Evolutionary conservation across 2,888 invertebrate species (phyloP).

Genomic region (Nomada hirtipes): DNA sequence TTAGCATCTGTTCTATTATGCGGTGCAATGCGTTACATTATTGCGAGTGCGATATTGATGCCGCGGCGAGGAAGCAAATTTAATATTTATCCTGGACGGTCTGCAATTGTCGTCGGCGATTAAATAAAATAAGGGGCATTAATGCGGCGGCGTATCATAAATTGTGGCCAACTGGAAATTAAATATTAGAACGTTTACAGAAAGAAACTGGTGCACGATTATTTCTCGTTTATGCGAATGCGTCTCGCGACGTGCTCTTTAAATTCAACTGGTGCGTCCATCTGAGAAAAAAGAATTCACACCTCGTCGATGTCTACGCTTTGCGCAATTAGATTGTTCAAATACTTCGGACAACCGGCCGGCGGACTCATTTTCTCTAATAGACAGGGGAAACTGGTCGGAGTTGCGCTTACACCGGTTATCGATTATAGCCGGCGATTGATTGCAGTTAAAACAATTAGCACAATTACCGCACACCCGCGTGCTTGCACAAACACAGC

Average conservation of each 20-base stretch:
- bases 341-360: constrained; percentile 6
- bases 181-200: not conserved
- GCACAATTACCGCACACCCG: constrained; percentile 26
- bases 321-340: constrained; percentile 12
- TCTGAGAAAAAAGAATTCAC: too few species aligned
- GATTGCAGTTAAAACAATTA: constrained; percentile 32
- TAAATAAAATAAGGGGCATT: not conserved
- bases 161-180: not conserved
- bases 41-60: not conserved
- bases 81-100: not conserved
- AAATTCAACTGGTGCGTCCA: constrained; percentile 4
- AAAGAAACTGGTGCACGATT: not conserved
- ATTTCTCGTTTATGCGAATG: constrained; percentile 15
- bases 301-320: not conserved
- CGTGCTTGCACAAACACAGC: not conserved
- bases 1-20: not conserved
- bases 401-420: constrained; percentile 14
- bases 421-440: constrained; percentile 25
- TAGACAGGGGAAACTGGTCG: not conserved
- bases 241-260: constrained; percentile 5
- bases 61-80: not conserved
- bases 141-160: not conserved
- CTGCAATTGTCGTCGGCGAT: not conserved
- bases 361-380: constrained; percentile 1
- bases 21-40: not conserved